Percentiles rank a stretch among this genome's conserved stretches.
phyloP scores from a whole-genome alignment of 1,140 invertebrate genomes.

The Elymnias hypermnestra region DNA sequence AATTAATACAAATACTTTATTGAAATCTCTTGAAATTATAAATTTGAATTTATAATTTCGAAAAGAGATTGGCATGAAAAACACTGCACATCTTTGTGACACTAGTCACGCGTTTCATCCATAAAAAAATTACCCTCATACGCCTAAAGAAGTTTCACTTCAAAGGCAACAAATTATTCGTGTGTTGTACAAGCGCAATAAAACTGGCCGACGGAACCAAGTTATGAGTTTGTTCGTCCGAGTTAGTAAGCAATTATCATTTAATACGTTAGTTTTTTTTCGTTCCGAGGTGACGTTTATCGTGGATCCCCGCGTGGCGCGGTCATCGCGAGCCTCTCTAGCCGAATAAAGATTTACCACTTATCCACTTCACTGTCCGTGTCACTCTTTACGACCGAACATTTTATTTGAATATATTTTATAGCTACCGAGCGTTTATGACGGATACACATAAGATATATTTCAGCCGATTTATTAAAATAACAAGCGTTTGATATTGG shows the following conservation, averaged over 20 bases:
- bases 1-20: too few relatives aligned
- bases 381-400: conserved; percentile 63
- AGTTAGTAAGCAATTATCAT: conserved; percentile 34
- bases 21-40: too few relatives aligned
- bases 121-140: too few relatives aligned
- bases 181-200: neutral
- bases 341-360: conserved; percentile 61
- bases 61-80: too few relatives aligned
- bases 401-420: conserved; percentile 65
- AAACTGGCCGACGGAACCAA: conserved; percentile 7
- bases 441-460: conserved; percentile 47
- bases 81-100: too few relatives aligned
- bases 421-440: conserved; percentile 59
- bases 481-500: too few relatives aligned
- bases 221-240: conserved; percentile 1
- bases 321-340: conserved; percentile 29
- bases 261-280: conserved; percentile 57
- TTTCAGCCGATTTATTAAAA: too few relatives aligned
- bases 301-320: conserved; percentile 54
- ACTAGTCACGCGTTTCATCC: too few relatives aligned
- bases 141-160: too few relatives aligned
- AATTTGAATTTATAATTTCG: too few relatives aligned
- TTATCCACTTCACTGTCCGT: conserved; percentile 54
- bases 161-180: too few relatives aligned
- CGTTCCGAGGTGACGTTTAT: conserved; percentile 69